phyloP scores from a whole-genome alignment of 2,888 invertebrate genomes.

The Amiota communis region DNA sequence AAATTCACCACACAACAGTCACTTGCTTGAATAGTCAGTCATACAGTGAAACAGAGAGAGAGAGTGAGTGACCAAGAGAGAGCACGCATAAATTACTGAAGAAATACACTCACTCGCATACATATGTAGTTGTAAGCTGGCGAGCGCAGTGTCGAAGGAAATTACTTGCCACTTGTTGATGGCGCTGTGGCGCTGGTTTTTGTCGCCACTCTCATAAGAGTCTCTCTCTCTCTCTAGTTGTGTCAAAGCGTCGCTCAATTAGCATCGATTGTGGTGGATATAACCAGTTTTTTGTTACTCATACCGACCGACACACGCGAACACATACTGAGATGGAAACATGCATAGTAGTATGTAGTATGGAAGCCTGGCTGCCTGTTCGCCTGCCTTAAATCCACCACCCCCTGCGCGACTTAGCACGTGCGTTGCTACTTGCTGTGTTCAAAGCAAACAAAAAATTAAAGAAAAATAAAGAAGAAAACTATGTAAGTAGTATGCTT shows the following conservation, averaged over 20 bases:
- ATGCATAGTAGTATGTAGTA: not conserved
- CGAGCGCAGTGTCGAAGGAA: not conserved
- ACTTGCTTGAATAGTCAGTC: not conserved
- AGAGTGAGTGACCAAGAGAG: not conserved
- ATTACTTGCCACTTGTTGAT: slow-evolving; percentile 57
- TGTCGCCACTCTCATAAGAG: slow-evolving; percentile 23
- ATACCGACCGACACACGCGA: not conserved
- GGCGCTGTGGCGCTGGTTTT: slow-evolving; percentile 35
- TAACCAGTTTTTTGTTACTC: slow-evolving; percentile 11
- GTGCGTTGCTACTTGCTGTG: not conserved
- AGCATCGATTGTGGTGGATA: slow-evolving; percentile 48
- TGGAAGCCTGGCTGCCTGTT: slow-evolving; percentile 4
- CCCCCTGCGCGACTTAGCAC: not conserved
- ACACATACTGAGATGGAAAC: not conserved
- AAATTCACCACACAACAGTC: not conserved
- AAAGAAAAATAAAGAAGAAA: not conserved
- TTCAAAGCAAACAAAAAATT: not conserved
- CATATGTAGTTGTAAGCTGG: not conserved
- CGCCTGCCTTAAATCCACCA: not conserved
- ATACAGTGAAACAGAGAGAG: slow-evolving; percentile 26
- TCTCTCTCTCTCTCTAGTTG: slow-evolving; percentile 30
- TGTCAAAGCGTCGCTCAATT: slow-evolving; percentile 12
- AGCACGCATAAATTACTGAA: slow-evolving; percentile 45
- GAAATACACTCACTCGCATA: slow-evolving; percentile 30
- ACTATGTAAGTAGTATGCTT: not conserved